These are phyloP conservation scores for Ochropleura plecta DNA, from an alignment of 2,888 invertebrate genomes.

Conservation along the genomic window DNA sequence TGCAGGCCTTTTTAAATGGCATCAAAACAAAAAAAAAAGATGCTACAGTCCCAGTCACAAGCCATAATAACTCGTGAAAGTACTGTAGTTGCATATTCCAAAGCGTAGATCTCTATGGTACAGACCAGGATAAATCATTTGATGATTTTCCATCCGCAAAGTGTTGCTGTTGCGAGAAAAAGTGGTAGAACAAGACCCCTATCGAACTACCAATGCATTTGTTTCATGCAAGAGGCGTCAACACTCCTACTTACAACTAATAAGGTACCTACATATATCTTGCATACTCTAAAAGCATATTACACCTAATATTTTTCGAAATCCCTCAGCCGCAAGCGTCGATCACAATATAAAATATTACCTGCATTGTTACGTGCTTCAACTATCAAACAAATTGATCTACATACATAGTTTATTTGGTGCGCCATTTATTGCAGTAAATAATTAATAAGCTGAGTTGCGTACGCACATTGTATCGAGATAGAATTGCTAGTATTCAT, in stretches of 20 bases:
- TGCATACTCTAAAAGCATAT: conserved; percentile 23
- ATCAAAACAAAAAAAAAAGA: no score
- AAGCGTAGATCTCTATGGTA: no score
- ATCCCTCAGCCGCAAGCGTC: conserved; percentile 51
- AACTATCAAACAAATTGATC: conserved; percentile 69
- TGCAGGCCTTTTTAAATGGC: no score
- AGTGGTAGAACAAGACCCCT: background rate
- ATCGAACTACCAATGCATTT: background rate
- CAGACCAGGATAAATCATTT: no score
- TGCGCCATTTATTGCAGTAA: conserved; percentile 62
- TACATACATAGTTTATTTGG: conserved; percentile 65
- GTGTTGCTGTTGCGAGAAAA: background rate
- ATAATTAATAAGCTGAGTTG: conserved; percentile 67
- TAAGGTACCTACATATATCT: conserved; percentile 22
- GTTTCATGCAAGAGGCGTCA: background rate
- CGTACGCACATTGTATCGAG: conserved; percentile 59
- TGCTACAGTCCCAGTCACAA: no score
- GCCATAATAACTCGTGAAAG: no score
- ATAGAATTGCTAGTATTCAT: conserved; percentile 58
- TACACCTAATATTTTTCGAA: conserved; percentile 59
- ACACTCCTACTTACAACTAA: conserved; percentile 1
- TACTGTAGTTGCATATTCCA: no score
- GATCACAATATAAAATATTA: conserved; percentile 50
- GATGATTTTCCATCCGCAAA: no score
- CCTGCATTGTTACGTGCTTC: conserved; percentile 60